A percentile compares a stretch with the other conserved stretches of the same genome.
These are phyloP conservation scores for Vulpes ferrilata DNA, from an alignment of 2,113 vertebrate species.

Conservation along the genomic window DNA sequence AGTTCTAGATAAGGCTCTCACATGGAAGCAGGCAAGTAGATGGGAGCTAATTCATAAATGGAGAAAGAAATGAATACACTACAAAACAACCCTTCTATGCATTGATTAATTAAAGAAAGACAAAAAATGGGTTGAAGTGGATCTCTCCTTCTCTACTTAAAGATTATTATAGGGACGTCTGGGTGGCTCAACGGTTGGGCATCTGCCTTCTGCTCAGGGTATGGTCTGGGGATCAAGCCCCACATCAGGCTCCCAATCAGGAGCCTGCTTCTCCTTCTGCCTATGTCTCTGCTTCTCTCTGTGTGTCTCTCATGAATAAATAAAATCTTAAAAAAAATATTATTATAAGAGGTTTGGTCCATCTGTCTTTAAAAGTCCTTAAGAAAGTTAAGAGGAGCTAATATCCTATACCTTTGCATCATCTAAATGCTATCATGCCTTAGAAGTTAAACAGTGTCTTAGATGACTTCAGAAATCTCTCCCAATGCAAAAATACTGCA, in stretches of 20 bases:
- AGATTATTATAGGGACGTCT: background rate
- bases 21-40: background rate
- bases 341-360: background rate
- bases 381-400: constrained; percentile 37
- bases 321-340: background rate
- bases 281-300: too few species aligned
- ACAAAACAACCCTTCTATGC: background rate
- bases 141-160: constrained; percentile 13
- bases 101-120: background rate
- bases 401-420: background rate
- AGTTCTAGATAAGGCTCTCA: background rate
- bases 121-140: background rate
- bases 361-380: background rate
- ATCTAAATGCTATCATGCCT: constrained; percentile 47
- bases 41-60: background rate
- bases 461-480: constrained; percentile 51
- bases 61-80: constrained; percentile 33
- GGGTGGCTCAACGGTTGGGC: too few species aligned
- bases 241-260: too few species aligned
- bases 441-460: constrained; percentile 40
- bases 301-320: too few species aligned
- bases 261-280: too few species aligned
- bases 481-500: constrained; percentile 7
- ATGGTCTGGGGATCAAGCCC: too few species aligned
- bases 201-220: too few species aligned